Evolutionary conservation across 2,113 vertebrate genomes (phyloP).

Genomic region (Paramisgurnus dabryanus): DNA sequence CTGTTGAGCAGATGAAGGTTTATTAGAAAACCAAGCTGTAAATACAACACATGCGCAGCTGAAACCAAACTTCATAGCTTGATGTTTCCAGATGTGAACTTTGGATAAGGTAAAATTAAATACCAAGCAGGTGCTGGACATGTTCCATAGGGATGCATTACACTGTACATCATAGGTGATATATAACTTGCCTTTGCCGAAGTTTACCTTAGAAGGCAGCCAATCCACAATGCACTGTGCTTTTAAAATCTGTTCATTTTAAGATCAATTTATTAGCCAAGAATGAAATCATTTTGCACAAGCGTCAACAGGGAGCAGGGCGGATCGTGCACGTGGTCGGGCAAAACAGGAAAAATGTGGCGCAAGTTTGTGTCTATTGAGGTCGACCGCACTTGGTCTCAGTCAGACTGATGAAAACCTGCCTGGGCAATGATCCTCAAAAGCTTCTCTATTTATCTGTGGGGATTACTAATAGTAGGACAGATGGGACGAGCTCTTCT

Average conservation of each 20-base stretch:
- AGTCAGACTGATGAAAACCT: slow-evolving; percentile 18
- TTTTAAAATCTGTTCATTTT: too few species aligned
- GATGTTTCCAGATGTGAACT: slow-evolving; percentile 31
- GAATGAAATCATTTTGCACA: slow-evolving; percentile 22
- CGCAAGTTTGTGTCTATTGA: neutral
- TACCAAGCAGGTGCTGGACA: slow-evolving; percentile 21
- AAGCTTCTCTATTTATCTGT: slow-evolving; percentile 39
- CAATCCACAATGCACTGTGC: neutral
- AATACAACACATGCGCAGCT: slow-evolving; percentile 26
- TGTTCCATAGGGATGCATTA: slow-evolving; percentile 21
- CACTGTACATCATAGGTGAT: neutral
- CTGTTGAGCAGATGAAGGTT: neutral
- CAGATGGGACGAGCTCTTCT: slow-evolving; percentile 3
- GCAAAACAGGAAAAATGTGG: neutral
- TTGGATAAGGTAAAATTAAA: slow-evolving; percentile 10
- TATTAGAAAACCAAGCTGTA: slow-evolving; percentile 16
- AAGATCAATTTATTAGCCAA: slow-evolving; percentile 6
- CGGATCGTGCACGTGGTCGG: neutral
- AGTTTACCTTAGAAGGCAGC: neutral
- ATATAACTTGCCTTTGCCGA: neutral
- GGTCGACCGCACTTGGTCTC: slow-evolving; percentile 2
- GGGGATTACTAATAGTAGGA: slow-evolving; percentile 33
- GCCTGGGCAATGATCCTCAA: slow-evolving; percentile 28
- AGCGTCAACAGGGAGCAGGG: neutral
- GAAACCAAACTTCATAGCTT: neutral